Base-by-base conservation (phyloP, 2,888 invertebrate species). In the Stenichneumon culpator region DNA sequence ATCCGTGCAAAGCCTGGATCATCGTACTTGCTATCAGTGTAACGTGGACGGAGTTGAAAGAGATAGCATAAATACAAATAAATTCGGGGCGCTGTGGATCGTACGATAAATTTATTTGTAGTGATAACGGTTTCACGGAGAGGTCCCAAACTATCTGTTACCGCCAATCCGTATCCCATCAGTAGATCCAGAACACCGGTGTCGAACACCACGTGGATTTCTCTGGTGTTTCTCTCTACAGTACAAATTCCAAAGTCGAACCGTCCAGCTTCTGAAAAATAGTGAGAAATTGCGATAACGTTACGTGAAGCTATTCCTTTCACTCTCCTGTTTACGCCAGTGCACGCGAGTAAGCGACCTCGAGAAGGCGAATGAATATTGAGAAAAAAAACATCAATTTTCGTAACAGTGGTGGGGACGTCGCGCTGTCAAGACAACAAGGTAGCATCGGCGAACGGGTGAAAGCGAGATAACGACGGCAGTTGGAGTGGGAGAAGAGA, bases 191-290 rank as follows among this genome's bases (percentile, higher is more conserved):
- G 28, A 32, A 28, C 28, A 63, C 63, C 63, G 32, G 63, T 63
- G 28, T 32, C 63, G 63, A 32, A 28, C 16, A 28, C 28, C 63
- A 32, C 63, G 63, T 39, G 22, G 11, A 11, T 67, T 19, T 44
- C 39, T 67, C 39, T 7, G 16, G 22, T 7, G 19, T 36, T 39
- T 67, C 7, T 19, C 47, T 50, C 25, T 36, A 54, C 16, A 65
- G 79, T 80, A 67, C 85, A 85, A 82, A 85, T 50, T 82, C 85
- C 85, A 85, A 85, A 85, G 85, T 85, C 72, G 57, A 16, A 44
- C 54, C 2, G 63, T 14, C 32, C 19, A 57, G 25, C 52, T 47
- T 75, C 36, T 52, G 60, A 68, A 28, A 9, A 80, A 80, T n/a
- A 74, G 52, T 54, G 47, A 16, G 68, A 69, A 28, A 44, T n/a